Evolutionary conservation across 2,888 invertebrate species (phyloP), one percentile per base, ranked within the genome.

Genomic region (Priocnemis perturbator): DNA sequence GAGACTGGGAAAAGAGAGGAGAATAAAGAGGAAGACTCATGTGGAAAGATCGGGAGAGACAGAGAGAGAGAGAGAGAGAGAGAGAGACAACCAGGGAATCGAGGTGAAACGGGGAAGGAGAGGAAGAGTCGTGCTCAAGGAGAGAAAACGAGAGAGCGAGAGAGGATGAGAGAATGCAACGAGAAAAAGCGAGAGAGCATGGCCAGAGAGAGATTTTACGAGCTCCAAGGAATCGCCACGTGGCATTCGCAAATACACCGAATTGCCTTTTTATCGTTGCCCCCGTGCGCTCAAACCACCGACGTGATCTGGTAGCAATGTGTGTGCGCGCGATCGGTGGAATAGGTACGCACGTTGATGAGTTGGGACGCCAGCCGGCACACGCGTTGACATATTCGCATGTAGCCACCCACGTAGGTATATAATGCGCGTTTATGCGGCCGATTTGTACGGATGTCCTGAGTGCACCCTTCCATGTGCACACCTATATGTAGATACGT

Each of bases 151-250:
- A 55, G 53, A 55, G 55, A 23, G 3, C 7, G 20, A 53, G 1
- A 20, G 53, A 53, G 53, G 15, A 21, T 20, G 5, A 53, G 3
- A 19, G 53, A 53, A 53, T 11, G 53, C 55, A 47, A n/a, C n/a
- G 53, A 44, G 58, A 65, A 59, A 56, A 9, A 9, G 37, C 37
- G 11, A 37, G 37, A 37, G 37, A 37, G 37, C 37, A 37, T 37
- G 37, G 37, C 37, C 37, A 37, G 37, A 37, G 11, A 37, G 14
- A 1, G 37, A 37, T 66, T 78, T 73, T 76, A 78, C 64, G 71
- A 30, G 45, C 47, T 48, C 44, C 67, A 59, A 45, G 70, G 66
- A 73, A 70, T 74, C 70, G 64, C 55, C 67, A 67, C 37, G 37
- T 37, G 37, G 37, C 37, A 37, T 37, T 37, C 37, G 37, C 37